A percentile compares a stretch with the other conserved stretches of the same genome.
These are phyloP conservation scores for Bombylius major DNA, from an alignment of 2,888 invertebrate species.

Conservation along the genomic window DNA sequence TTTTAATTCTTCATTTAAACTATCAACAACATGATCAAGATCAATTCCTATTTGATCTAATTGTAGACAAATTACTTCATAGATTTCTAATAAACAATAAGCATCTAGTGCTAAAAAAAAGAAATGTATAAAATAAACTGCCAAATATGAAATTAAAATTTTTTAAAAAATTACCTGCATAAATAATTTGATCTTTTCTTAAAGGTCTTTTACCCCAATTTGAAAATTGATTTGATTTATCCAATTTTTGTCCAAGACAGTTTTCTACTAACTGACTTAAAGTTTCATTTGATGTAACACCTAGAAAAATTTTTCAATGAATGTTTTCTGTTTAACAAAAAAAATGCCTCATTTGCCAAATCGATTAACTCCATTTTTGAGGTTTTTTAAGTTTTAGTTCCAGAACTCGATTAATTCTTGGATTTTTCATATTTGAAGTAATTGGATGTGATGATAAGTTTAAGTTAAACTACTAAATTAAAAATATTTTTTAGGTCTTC, in stretches of 20 bases:
- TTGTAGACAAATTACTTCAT: slow-evolving; percentile 43
- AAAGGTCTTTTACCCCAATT: slow-evolving; percentile 82
- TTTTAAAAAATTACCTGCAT: slow-evolving; percentile 45
- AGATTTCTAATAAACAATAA: slow-evolving; percentile 70
- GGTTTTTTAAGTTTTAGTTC: too few relatives aligned
- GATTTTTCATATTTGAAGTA: too few relatives aligned
- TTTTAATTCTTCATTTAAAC: slow-evolving; percentile 13
- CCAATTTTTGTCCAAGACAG: slow-evolving; percentile 61
- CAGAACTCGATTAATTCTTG: too few relatives aligned
- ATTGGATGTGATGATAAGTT: too few relatives aligned
- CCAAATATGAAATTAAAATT: background rate
- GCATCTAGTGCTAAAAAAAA: slow-evolving; percentile 63
- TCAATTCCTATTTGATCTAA: slow-evolving; percentile 29
- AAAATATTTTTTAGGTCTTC: too few relatives aligned
- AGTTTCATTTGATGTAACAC: slow-evolving; percentile 46
- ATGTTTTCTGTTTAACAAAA: too few relatives aligned
- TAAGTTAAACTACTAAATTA: too few relatives aligned
- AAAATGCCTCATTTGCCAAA: too few relatives aligned
- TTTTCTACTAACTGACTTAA: slow-evolving; percentile 61
- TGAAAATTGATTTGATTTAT: slow-evolving; percentile 83
- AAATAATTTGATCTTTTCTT: slow-evolving; percentile 60
- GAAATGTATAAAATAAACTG: too few relatives aligned
- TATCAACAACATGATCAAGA: slow-evolving; percentile 37
- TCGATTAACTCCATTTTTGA: too few relatives aligned
- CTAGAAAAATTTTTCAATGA: slow-evolving; percentile 12